Evolutionary conservation across 2,888 invertebrate species (phyloP), one percentile per base, ranked within the genome.

Genomic region (Zygaena filipendulae): DNA sequence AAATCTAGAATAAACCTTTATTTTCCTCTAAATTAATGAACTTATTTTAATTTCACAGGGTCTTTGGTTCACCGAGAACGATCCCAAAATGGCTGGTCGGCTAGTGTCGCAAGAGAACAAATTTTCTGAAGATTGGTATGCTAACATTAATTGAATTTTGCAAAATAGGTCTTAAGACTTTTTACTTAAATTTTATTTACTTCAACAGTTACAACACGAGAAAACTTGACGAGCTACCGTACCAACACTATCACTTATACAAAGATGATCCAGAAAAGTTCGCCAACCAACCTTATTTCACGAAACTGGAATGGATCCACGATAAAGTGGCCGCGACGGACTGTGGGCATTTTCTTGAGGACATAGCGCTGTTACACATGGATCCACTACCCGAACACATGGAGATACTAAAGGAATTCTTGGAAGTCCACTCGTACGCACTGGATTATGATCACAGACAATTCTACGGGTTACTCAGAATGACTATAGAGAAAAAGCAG

Each of bases 371-470:
- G 25, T 59, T 80, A 13, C 69, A 72, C 43, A 49, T 77, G 20
- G 74, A 79, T 31, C 68, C 71, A 0, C 42, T 75, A 2, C 82
- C 83, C 11, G 69, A 70, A 45, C 72, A 83, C 47, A 60, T 87
- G 20, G 75, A 77, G 27, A 63, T 87, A 25, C 59, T 91, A 3
- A 84, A 85, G 47, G 85, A 88, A 39, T 85, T 90, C 35, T 81
- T 94, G 33, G 87, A 88, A 61, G 80, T 83, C 1, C 86, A 90
- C 45, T 84, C 88, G 3, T 84, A 84, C 47, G 87, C 90, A 9
- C 68, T 95, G 29, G 87, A 87, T 48, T 90, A 90, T 45, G 93
- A 94, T 58, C 91, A 91, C 16, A 82, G 87, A 48, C 94, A 95
- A 62, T 87, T 94, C 48, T 91, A 88, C 47, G 86, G 92, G 3